These are phyloP conservation scores for Acanthosoma haemorrhoidale DNA, from an alignment of 2,888 invertebrate species.

Conservation along the genomic window DNA sequence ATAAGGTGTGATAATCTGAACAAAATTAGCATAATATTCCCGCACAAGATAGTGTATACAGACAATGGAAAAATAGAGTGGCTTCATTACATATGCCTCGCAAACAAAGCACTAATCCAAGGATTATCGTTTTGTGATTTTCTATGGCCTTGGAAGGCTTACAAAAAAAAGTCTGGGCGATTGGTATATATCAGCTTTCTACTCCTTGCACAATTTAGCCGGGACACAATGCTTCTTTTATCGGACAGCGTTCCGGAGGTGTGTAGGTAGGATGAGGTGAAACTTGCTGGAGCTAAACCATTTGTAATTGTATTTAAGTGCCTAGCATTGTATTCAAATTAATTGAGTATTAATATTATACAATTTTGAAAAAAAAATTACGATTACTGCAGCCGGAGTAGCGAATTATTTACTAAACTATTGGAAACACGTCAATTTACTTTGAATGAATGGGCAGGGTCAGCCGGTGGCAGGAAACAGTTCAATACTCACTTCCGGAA, in stretches of 20 bases:
- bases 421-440: neutral
- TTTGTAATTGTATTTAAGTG: no score
- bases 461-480: neutral
- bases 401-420: neutral
- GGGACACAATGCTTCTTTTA: constrained; percentile 3
- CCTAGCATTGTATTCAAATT: no score
- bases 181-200: neutral
- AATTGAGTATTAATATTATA: no score
- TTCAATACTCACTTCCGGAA: neutral
- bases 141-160: neutral
- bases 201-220: neutral
- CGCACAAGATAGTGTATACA: no score
- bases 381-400: neutral
- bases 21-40: no score
- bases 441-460: constrained; percentile 4
- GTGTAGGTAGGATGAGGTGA: no score
- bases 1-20: no score
- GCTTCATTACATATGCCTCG: neutral
- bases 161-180: neutral
- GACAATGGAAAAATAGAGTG: neutral
- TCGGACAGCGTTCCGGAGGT: neutral
- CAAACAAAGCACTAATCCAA: neutral
- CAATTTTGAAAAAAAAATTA: no score
- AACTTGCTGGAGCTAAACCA: no score
- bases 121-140: neutral